Evolutionary conservation across 2,888 invertebrate species (phyloP).

Genomic region (Drosophila ezoana): DNA sequence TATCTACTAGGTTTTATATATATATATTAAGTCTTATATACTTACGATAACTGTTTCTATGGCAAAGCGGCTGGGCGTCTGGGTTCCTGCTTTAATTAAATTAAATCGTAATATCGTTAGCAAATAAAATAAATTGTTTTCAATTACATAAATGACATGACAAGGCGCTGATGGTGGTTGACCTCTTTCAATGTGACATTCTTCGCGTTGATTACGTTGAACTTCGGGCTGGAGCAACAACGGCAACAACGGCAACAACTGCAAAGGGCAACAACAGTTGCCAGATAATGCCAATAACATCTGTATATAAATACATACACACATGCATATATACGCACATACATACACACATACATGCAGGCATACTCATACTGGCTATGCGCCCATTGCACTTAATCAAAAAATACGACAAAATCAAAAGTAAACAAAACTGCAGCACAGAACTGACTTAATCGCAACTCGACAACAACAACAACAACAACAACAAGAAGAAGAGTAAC

Average conservation of each 20-base stretch:
- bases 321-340: conserved; percentile 12
- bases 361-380: conserved; percentile 45
- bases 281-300: conserved; percentile 65
- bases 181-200: conserved; percentile 83
- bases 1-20: conserved; percentile 1
- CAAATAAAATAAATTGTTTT: conserved; percentile 79
- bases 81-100: conserved; percentile 71
- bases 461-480: conserved; percentile 30
- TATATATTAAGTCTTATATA: neutral
- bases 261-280: conserved; percentile 61
- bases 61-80: conserved; percentile 5
- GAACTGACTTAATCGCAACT: conserved; percentile 67
- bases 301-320: conserved; percentile 21
- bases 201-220: conserved; percentile 70
- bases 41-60: conserved; percentile 19
- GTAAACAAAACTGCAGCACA: conserved; percentile 77
- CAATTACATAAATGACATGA: conserved; percentile 73
- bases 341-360: conserved; percentile 15
- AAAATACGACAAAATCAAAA: conserved; percentile 78
- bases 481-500: conserved; percentile 27
- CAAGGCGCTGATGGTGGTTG: conserved; percentile 77
- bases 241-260: conserved; percentile 27
- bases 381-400: conserved; percentile 71
- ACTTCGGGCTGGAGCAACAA: conserved; percentile 27
- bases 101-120: conserved; percentile 74